Percentiles rank a stretch among this genome's conserved stretches.
Evolutionary conservation across 2,113 vertebrate species (phyloP).

Genomic region (Blennius ocellaris): DNA sequence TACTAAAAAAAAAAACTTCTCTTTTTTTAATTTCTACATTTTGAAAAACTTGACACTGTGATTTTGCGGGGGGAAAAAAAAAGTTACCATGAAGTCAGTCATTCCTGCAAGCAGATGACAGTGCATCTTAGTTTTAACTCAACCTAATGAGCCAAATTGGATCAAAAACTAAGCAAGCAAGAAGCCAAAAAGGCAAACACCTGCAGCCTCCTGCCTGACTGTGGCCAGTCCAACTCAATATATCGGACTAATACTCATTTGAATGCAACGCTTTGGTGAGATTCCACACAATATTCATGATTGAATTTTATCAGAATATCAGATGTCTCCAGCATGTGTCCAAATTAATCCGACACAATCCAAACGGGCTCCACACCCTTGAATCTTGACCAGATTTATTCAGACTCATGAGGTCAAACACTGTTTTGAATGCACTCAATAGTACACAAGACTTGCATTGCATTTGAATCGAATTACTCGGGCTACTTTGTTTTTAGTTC

Average conservation of each 20-base stretch:
- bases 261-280: conserved; percentile 30
- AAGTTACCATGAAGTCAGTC: conserved; percentile 2
- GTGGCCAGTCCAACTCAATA: conserved; percentile 46
- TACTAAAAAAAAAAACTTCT: no score
- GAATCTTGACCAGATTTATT: no score
- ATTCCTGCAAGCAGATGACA: conserved; percentile 15
- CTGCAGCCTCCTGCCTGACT: conserved; percentile 35
- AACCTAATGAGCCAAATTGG: conserved; percentile 32
- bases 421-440: no score
- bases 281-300: conserved; percentile 26
- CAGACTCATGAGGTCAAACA: no score
- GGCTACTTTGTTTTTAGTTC: no score
- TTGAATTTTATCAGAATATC: conserved; percentile 24
- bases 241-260: conserved; percentile 24
- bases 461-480: no score
- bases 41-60: neutral
- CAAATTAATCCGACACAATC: conserved; percentile 14
- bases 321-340: conserved; percentile 13
- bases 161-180: conserved; percentile 9
- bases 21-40: no score
- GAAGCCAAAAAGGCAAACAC: conserved; percentile 23
- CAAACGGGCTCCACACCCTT: neutral
- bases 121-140: conserved; percentile 2
- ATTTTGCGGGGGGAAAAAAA: neutral
- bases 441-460: no score